These are phyloP conservation scores for Naso thynnoides DNA, from an alignment of 2,797 vertebrate species.

Conservation along the genomic window DNA sequence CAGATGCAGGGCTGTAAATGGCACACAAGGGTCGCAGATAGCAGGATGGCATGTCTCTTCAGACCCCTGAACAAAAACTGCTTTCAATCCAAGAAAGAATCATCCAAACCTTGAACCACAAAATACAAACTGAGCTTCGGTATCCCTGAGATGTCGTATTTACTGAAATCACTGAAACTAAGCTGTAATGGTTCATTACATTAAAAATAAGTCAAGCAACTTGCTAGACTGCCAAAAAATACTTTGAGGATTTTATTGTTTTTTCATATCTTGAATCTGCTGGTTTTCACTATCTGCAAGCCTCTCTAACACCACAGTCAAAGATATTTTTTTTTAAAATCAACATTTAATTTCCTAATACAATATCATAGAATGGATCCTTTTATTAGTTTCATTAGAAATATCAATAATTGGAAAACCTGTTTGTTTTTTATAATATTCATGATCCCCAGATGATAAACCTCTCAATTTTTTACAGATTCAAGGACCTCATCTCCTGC, in stretches of 20 bases:
- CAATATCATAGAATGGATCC: not conserved
- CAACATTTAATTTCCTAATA: no score
- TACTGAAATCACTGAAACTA: no score
- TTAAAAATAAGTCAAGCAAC: not conserved
- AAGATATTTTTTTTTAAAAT: not conserved
- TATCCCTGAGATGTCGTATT: not conserved
- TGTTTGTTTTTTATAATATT: not conserved
- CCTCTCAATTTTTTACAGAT: not conserved
- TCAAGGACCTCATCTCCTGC: not conserved
- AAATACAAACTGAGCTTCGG: not conserved
- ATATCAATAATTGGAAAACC: not conserved
- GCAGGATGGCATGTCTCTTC: not conserved
- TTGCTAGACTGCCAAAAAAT: not conserved
- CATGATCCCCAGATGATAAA: not conserved
- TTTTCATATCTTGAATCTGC: not conserved
- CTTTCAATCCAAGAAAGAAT: not conserved
- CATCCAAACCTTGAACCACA: not conserved
- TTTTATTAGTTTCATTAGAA: no score
- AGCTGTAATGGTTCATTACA: not conserved
- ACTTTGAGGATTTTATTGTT: not conserved
- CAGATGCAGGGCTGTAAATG: conserved; percentile 19
- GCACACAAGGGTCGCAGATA: not conserved
- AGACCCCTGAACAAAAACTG: not conserved
- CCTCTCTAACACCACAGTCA: not conserved
- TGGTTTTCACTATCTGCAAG: not conserved